Percentiles rank a stretch among this genome's conserved stretches.
These are phyloP conservation scores for Trachurus trachurus DNA, from an alignment of 2,797 vertebrate genomes.

Conservation along the genomic window DNA sequence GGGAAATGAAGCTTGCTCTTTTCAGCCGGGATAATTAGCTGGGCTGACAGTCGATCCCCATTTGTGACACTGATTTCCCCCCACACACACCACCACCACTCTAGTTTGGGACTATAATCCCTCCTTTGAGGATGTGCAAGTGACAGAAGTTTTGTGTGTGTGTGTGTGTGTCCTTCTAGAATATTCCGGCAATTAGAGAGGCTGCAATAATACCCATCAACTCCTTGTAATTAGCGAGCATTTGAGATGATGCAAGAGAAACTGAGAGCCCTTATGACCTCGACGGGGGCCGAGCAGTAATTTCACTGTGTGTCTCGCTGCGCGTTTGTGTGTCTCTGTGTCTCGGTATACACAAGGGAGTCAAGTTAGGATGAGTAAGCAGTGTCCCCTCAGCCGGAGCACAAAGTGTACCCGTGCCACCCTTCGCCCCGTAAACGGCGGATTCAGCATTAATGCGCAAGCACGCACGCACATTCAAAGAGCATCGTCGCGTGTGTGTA, in stretches of 20 bases:
- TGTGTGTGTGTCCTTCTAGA: conserved; percentile 69
- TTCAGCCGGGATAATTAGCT: conserved; percentile 86
- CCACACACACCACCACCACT: conserved; percentile 18
- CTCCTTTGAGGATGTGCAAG: conserved; percentile 76
- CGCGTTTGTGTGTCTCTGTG: conserved; percentile 45
- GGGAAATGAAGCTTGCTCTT: conserved; percentile 82
- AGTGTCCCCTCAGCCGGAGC: conserved; percentile 45
- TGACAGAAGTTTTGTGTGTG: conserved; percentile 53
- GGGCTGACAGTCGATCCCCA: conserved; percentile 84
- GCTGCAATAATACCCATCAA: conserved; percentile 75
- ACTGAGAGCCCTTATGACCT: conserved; percentile 76
- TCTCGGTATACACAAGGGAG: conserved; percentile 54
- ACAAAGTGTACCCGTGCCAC: conserved; percentile 58
- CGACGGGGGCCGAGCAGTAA: conserved; percentile 33
- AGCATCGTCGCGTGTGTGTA: not conserved
- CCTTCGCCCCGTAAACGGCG: conserved; percentile 21
- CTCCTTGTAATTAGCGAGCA: conserved; percentile 77
- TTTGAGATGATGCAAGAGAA: conserved; percentile 65
- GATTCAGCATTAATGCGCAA: conserved; percentile 52
- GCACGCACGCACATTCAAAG: conserved; percentile 3
- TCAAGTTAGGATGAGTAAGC: conserved; percentile 77
- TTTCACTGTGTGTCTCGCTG: conserved; percentile 43
- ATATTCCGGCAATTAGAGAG: conserved; percentile 80
- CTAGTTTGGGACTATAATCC: conserved; percentile 78
- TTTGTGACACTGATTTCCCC: conserved; percentile 57